Base-by-base conservation (phyloP, 2,888 invertebrate species). In the Cerastis rubricosa region DNA sequence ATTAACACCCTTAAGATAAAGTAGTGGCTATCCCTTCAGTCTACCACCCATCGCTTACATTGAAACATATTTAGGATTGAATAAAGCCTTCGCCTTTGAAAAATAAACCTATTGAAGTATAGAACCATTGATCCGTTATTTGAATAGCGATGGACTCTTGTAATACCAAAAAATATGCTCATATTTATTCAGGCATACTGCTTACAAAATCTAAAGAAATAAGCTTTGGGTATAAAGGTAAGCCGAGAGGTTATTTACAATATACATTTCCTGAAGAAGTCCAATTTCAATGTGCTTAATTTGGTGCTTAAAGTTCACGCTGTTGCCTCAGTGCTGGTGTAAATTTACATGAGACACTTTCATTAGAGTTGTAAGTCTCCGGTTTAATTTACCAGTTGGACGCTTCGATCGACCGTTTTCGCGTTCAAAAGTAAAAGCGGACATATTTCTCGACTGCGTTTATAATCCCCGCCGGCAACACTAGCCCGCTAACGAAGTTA, bases 401-500 rank as follows among this genome's bases (percentile, higher is more conserved):
- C 91, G 93, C 90, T 91, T 91, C 92, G 91, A 93, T 91, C 92
- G 86, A 89, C 90, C 88, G 86, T 85, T 86, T 84, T 87, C 87
- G 90, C 91, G 90, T 93, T 92, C 91, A 92, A 94, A 93, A 93
- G 92, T 92, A 92, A 92, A 90, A 86, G 90, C 91, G 87, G 90
- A 94, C 93, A 94, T 94, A 95, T 95, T 95, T 94, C 94, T 92
- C 90, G 84, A 84, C 90, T 90, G 88, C 92, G 92, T 91, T 93
- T 93, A 94, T 94, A 94, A 94, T 93, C 92, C 91, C 90, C 91
- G 89, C 84, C 87, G 91, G 92, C 91, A 94, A 94, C 94, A 94
- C 94, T 94, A 94, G 92, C 90, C 85, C 80, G 93, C 93, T 94
- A 95, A 96, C 95, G 93, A 95, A 96, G 92, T 96, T 95, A 94